Evolutionary conservation across 2,113 vertebrate genomes (phyloP), one percentile per base, ranked within the genome.

Genomic region (Tautogolabrus adspersus): DNA sequence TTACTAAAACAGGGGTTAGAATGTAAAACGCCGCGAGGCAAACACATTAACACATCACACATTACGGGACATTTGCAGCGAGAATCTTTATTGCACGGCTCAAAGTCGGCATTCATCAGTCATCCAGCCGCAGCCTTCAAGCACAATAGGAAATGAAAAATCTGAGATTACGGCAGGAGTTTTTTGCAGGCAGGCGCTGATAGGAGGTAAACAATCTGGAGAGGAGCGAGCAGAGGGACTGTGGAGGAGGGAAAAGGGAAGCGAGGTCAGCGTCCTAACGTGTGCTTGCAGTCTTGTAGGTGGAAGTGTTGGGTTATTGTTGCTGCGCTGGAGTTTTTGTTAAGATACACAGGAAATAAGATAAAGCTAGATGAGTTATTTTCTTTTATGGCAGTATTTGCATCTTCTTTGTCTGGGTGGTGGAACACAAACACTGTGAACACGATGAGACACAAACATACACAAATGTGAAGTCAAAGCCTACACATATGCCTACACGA

Each of bases 181-280:
- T 67, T 70, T 75, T 9, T 42, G 40, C 30, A 42, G 55, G 22
- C 9, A 56, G 34, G 64, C 5, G 13, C 40, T 66, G 64, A 73
- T 55, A 56, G 64, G 69, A 66, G 30, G 49, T 62, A 74, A 75
- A 78, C 78, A 74, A 63, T 75, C 65, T 58, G 61, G 40, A 77
- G 63, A 63, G 34, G 37, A 55, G 67, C 62, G 62, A 55, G 52
- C 12, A 46, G 12, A 15, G 49, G n/a, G 61, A 75, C 56, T 67
- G 76, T 64, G 77, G 77, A 52, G 49, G 79, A 59, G 51, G 79
- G 75, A 75, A 23, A 70, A 26, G 10, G 71, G 38, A 79, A 22
- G 63, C 40, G 60, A 72, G 75, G 79, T 76, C 79, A 61, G 46
- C 52, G 0, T 72, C 47, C 61, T 49, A 30, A 56, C 22, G 18